Conservation (phyloP, 2,888 invertebrate species). For the Laothoe populi region DNA sequence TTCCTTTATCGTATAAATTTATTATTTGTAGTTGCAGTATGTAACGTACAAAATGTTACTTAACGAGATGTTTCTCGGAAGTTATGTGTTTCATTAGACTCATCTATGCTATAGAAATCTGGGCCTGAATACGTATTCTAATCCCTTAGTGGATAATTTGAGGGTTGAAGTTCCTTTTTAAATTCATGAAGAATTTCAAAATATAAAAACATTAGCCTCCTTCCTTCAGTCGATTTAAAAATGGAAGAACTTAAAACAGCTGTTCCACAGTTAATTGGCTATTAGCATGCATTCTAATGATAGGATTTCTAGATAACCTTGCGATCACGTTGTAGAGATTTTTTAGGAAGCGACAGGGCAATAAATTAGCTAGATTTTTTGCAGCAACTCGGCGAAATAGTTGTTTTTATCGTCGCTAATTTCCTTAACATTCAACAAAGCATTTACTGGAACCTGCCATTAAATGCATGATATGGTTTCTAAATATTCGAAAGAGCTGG, state of each 20-base stretch:
- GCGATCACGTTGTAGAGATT: neutral
- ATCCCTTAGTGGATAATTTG: too few relatives aligned
- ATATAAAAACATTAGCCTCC: too few relatives aligned
- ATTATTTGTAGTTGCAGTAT: too few relatives aligned
- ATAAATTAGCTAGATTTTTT: constrained; percentile 9
- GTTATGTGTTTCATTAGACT: too few relatives aligned
- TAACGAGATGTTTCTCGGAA: too few relatives aligned
- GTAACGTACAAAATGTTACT: too few relatives aligned
- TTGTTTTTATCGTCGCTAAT: constrained; percentile 7
- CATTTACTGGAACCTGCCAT: constrained; percentile 15
- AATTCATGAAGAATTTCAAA: too few relatives aligned
- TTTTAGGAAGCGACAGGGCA: constrained; percentile 15
- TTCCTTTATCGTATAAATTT: too few relatives aligned
- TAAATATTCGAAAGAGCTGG: neutral
- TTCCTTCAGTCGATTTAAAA: too few relatives aligned
- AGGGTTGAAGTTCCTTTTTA: too few relatives aligned
- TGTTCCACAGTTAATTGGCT: neutral
- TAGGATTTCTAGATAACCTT: neutral
- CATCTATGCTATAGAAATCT: too few relatives aligned
- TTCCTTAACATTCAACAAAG: constrained; percentile 20
- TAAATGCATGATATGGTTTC: neutral
- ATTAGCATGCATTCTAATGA: neutral
- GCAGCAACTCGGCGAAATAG: neutral
- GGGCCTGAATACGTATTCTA: too few relatives aligned
- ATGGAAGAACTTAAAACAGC: neutral